A percentile compares a stretch with the other conserved stretches of the same genome.
Conservation (phyloP, 1,140 invertebrate genomes). For the Anoplolepis gracilipes region DNA sequence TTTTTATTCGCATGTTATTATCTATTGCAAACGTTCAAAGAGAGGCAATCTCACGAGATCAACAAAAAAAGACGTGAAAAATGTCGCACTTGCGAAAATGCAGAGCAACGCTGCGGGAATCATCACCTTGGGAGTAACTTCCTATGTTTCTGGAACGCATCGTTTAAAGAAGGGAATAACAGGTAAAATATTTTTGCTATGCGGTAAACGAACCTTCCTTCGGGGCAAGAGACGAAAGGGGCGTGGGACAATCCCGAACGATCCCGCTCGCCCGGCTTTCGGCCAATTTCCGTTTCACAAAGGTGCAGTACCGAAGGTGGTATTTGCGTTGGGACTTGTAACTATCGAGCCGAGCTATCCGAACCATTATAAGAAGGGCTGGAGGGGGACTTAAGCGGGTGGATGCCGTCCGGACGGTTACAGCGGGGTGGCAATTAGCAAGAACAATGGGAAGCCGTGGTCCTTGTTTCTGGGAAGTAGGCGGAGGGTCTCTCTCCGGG, state of each 20-base stretch:
- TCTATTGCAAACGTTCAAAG: no score
- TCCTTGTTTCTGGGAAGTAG: conserved; percentile 80
- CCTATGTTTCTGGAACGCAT: neutral
- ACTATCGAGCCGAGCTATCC: conserved; percentile 69
- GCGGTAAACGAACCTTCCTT: neutral
- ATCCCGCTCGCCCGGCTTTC: conserved; percentile 54
- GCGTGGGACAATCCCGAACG: conserved; percentile 11
- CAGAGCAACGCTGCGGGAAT: neutral
- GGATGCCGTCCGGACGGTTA: conserved; percentile 57
- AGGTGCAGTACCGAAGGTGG: conserved; percentile 61
- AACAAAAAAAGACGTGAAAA: neutral
- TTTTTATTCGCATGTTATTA: no score
- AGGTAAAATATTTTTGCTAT: conserved; percentile 12
- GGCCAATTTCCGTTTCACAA: conserved; percentile 72
- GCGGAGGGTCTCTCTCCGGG: conserved; percentile 65
- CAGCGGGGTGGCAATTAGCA: conserved; percentile 81
- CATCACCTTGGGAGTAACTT: neutral
- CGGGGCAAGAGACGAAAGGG: neutral
- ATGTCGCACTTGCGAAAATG: neutral
- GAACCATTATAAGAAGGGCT: conserved; percentile 65
- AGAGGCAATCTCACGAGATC: neutral
- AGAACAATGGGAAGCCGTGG: conserved; percentile 79
- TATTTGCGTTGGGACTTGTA: conserved; percentile 77
- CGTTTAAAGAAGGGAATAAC: neutral
- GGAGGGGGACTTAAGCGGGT: conserved; percentile 34